Evolutionary conservation across 2,113 vertebrate species (phyloP).

Genomic region (Cariama cristata): DNA sequence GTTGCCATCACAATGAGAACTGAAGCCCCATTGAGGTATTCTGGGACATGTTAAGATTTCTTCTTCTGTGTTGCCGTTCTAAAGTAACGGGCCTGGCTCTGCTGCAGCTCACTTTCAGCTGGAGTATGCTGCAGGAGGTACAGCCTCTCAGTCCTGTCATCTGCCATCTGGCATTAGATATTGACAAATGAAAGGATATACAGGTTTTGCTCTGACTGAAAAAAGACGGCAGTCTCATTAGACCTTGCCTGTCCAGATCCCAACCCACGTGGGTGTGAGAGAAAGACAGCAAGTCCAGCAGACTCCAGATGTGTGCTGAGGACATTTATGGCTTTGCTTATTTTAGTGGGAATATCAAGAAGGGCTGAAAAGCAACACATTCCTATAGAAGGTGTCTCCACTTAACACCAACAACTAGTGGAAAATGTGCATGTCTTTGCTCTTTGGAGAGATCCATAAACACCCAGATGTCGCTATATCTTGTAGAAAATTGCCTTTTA

Average conservation of each 20-base stretch:
- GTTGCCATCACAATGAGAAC: not conserved
- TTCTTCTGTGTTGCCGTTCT: no score
- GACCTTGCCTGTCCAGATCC: not conserved
- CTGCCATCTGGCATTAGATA: not conserved
- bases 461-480: not conserved
- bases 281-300: not conserved
- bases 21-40: not conserved
- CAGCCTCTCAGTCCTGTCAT: not conserved
- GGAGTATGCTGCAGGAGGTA: no score
- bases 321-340: not conserved
- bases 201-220: not conserved
- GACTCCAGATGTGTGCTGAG: not conserved
- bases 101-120: no score
- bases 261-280: no score
- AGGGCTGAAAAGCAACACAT: not conserved
- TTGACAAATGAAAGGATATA: not conserved
- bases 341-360: not conserved
- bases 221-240: not conserved
- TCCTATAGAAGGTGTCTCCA: not conserved
- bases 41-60: not conserved
- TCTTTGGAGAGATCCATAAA: not conserved
- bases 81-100: no score
- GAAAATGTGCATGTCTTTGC: not conserved
- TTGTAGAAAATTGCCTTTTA: not conserved
- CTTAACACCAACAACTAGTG: not conserved